Percentiles rank a stretch among this genome's conserved stretches.
Conservation (phyloP, 2,888 invertebrate species). For the Folsomia candida region DNA sequence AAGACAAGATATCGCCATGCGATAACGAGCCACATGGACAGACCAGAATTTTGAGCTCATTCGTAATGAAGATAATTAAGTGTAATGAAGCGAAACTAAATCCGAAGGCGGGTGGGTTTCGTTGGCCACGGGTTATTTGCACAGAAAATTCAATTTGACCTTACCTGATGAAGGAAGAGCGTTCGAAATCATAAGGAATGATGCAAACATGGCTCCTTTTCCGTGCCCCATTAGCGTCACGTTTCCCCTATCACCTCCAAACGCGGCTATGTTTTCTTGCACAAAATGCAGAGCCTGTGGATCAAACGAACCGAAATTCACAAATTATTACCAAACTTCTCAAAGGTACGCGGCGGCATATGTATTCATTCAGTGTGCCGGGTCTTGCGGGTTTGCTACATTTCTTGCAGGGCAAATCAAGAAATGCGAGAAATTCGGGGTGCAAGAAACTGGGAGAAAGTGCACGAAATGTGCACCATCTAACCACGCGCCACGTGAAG, state of each 20-base stretch:
- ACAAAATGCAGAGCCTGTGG: background rate
- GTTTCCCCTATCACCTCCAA: conserved; percentile 48
- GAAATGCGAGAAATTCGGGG: too few species aligned
- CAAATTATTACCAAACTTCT: too few species aligned
- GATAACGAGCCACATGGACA: background rate
- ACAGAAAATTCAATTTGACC: conserved; percentile 3
- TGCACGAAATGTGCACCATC: too few species aligned
- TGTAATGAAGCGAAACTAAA: background rate
- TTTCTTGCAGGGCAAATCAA: too few species aligned
- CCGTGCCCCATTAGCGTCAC: conserved; percentile 49
- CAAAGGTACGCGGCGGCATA: too few species aligned
- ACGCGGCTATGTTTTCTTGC: conserved; percentile 48
- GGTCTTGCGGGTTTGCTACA: too few species aligned
- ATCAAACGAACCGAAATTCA: background rate
- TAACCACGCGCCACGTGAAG: too few species aligned
- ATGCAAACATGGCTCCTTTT: conserved; percentile 49
- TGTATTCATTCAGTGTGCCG: too few species aligned
- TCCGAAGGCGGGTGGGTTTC: background rate
- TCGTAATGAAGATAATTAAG: background rate
- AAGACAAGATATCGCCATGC: too few species aligned
- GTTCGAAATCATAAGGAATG: conserved; percentile 50
- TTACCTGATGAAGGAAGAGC: conserved; percentile 50
- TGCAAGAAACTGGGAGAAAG: too few species aligned
- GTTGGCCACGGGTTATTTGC: background rate
- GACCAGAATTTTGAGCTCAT: background rate